A percentile compares a stretch with the other conserved stretches of the same genome.
Evolutionary conservation across 53 echinoderm and acorn worm genomes (phyloP).

Genomic region (Patiria pectinifera): DNA sequence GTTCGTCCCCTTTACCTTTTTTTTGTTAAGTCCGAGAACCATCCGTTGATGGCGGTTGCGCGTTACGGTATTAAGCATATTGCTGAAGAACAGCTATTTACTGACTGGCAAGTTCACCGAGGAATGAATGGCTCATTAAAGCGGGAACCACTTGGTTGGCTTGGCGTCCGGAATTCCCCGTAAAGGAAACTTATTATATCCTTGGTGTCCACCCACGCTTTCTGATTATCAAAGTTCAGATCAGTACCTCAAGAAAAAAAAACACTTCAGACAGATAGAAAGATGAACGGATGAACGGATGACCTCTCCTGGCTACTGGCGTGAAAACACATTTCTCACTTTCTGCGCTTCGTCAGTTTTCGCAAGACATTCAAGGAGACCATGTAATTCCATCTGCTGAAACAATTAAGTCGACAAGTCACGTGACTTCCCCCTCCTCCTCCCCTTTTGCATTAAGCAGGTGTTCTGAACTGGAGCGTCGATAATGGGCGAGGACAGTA

Average conservation of each 20-base stretch:
- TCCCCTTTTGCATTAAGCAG: not conserved
- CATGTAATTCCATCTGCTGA: not conserved
- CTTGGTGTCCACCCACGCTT: not conserved
- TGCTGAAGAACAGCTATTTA: no score
- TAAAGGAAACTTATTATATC: no score
- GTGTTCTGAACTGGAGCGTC: slow-evolving; percentile 14
- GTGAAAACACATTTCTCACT: not conserved
- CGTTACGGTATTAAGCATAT: no score
- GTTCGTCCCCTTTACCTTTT: no score
- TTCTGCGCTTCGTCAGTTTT: not conserved
- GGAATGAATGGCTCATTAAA: no score
- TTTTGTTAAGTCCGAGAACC: no score
- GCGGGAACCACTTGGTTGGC: no score
- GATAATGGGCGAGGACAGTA: not conserved
- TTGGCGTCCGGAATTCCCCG: no score
- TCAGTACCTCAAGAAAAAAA: not conserved
- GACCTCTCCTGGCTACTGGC: not conserved
- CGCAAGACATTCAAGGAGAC: not conserved
- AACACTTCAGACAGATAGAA: not conserved
- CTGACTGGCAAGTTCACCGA: no score
- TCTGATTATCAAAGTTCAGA: not conserved
- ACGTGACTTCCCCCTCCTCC: not conserved
- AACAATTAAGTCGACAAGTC: not conserved
- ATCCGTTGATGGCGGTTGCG: no score
- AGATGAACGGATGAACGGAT: not conserved